These are phyloP conservation scores for Sebastes taczanowskii DNA, from an alignment of 2,797 vertebrate genomes.

Conservation along the genomic window DNA sequence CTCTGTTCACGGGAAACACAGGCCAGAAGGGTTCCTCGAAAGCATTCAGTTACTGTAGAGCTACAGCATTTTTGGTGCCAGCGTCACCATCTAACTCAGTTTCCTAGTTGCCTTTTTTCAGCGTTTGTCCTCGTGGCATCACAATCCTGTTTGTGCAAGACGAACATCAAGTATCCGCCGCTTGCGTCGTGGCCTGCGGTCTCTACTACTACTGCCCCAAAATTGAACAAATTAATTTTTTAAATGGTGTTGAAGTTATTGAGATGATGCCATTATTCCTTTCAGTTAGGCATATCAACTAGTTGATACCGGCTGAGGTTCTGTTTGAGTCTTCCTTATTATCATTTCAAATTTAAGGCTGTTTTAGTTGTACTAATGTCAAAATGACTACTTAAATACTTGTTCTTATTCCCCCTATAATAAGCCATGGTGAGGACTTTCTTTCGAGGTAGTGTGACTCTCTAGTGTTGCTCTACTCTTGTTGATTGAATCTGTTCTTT, in stretches of 20 bases:
- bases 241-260: neutral
- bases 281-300: slow-evolving; percentile 5
- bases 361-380: slow-evolving; percentile 27
- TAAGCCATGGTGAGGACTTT: slow-evolving; percentile 29
- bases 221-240: neutral
- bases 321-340: slow-evolving; percentile 29
- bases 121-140: slow-evolving; percentile 59
- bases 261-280: neutral
- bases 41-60: slow-evolving; percentile 37
- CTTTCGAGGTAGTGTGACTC: neutral
- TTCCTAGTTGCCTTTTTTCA: slow-evolving; percentile 79
- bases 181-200: slow-evolving; percentile 31
- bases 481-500: slow-evolving; percentile 10
- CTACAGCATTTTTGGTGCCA: slow-evolving; percentile 57
- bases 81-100: slow-evolving; percentile 56
- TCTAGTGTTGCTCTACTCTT: neutral
- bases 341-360: slow-evolving; percentile 9
- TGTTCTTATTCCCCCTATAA: neutral
- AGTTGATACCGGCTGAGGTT: slow-evolving; percentile 15
- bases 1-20: slow-evolving; percentile 20
- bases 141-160: slow-evolving; percentile 30
- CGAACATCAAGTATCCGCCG: slow-evolving; percentile 9
- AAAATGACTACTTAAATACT: slow-evolving; percentile 27
- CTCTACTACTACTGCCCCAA: slow-evolving; percentile 19
- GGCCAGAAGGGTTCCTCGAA: slow-evolving; percentile 23